Evolutionary conservation across 1,140 invertebrate genomes (phyloP), one percentile per base, ranked within the genome.

Genomic region (Drosophila ambigua): DNA sequence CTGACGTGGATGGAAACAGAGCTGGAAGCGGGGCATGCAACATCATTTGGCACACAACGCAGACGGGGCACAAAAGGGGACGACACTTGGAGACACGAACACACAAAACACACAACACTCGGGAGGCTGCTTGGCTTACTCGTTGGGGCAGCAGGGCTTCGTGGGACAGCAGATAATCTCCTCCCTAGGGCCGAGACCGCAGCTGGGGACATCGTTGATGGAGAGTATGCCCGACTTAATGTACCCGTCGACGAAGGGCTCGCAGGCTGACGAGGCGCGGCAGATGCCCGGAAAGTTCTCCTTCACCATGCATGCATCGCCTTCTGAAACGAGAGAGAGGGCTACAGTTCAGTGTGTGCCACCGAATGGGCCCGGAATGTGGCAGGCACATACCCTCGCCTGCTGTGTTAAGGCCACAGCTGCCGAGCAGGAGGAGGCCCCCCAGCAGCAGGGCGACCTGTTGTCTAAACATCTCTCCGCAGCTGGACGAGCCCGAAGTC

Each of bases 161-260:
- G 50, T 15, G 6, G 89, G 89, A 59, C 90, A 91, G 52, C 90
- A 91, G 7, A 91, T 61, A 7, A 91, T 81, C 71, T 91, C 90
- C 28, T 83, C 90, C 20, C 24, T 49, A 6, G 48, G 7, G 2
- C 15, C 31, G 13, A 91, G 67, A n/a, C 82, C 82, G 57, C 90
- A 91, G 50, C 24, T 67, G 24, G 77, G 82, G 23, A 91, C 69
- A 5, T 78, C 77, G 11, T 13, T 20, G 2, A 41, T 8, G 0
- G 11, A 72, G 8, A 89, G 26, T 15, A 20, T 13, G 0, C 73
- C 77, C 11, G 67, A 41, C 9, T 61, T 72, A 9, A 88, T 72
- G 13, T 88, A 88, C 5, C 68, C 65, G 6, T 68, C 67, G 8
- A 88, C 45, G 3, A 54, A 6, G 0, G 79, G 76, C 28, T 79